phyloP scores from a whole-genome alignment of 2,888 invertebrate species.

The Uloborus plumipes region DNA sequence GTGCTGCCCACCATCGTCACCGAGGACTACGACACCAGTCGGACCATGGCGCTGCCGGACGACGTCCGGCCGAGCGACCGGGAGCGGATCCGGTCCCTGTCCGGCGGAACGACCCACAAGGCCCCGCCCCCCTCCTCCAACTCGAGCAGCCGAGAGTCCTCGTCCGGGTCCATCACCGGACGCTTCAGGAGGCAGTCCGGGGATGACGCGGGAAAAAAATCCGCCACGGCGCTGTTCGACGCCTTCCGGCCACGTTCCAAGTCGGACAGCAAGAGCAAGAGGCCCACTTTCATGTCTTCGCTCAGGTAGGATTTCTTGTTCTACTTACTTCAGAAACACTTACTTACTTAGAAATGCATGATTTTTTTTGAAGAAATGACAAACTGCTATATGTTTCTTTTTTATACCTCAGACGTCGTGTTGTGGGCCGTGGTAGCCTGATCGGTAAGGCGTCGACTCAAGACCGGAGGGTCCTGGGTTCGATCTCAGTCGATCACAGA shows the following conservation, averaged over 20 bases:
- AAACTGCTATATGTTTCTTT: too few relatives aligned
- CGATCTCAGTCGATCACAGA: too few relatives aligned
- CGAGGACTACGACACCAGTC: conserved; percentile 41
- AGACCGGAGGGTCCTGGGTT: too few relatives aligned
- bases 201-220: conserved; percentile 68
- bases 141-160: conserved; percentile 14
- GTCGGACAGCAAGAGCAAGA: conserved; percentile 74
- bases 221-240: conserved; percentile 77
- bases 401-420: too few relatives aligned
- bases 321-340: too few relatives aligned
- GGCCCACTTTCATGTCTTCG: conserved; percentile 58
- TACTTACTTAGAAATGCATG: too few relatives aligned
- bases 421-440: too few relatives aligned
- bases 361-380: too few relatives aligned
- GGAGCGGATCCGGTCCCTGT: conserved; percentile 50
- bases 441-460: too few relatives aligned
- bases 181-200: conserved; percentile 71
- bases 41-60: conserved; percentile 48
- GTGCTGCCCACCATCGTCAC: conserved; percentile 60
- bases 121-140: not conserved
- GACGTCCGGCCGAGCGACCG: conserved; percentile 20
- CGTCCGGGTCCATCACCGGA: conserved; percentile 57
- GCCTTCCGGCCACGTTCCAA: conserved; percentile 84
- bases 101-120: conserved; percentile 32
- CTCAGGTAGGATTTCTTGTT: conserved; percentile 21